Conservation (phyloP, 2,888 invertebrate genomes). For the Cistogaster globosa region DNA sequence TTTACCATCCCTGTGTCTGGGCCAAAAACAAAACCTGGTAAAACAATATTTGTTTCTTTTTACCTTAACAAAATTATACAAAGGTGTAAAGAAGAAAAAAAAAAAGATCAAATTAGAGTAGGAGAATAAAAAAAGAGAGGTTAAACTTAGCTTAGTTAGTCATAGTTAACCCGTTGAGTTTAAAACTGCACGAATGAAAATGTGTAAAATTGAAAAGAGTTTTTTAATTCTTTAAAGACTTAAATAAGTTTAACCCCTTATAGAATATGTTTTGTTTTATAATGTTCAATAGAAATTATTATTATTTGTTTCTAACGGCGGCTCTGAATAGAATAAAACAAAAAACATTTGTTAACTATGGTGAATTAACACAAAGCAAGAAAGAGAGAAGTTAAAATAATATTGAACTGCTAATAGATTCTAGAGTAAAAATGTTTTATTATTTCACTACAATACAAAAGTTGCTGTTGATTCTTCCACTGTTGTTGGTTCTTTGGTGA, state of each 20-base stretch:
- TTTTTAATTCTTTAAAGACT: no score
- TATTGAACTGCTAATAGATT: conserved; percentile 58
- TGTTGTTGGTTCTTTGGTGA: conserved; percentile 48
- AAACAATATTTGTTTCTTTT: conserved; percentile 66
- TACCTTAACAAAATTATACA: conserved; percentile 40
- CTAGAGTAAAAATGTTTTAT: conserved; percentile 59
- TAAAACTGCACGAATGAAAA: background rate
- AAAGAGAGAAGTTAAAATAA: conserved; percentile 52
- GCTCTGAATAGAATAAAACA: conserved; percentile 37
- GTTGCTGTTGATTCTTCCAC: conserved; percentile 10
- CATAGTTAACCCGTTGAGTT: conserved; percentile 49
- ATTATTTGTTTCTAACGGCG: background rate
- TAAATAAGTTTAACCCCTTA: no score
- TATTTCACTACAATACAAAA: conserved; percentile 43
- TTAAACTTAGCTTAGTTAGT: conserved; percentile 65
- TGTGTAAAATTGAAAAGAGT: background rate
- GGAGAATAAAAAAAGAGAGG: conserved; percentile 24
- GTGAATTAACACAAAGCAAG: conserved; percentile 25
- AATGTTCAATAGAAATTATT: no score
- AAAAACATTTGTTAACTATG: conserved; percentile 46
- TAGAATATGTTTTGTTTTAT: no score
- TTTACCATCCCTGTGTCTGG: no score
- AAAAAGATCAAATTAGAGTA: background rate
- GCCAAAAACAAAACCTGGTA: conserved; percentile 27
- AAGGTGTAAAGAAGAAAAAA: background rate